Percentiles rank a stretch among this genome's conserved stretches.
These are phyloP conservation scores for Harpegnathos saltator DNA, from an alignment of 1,140 invertebrate species.

Conservation along the genomic window DNA sequence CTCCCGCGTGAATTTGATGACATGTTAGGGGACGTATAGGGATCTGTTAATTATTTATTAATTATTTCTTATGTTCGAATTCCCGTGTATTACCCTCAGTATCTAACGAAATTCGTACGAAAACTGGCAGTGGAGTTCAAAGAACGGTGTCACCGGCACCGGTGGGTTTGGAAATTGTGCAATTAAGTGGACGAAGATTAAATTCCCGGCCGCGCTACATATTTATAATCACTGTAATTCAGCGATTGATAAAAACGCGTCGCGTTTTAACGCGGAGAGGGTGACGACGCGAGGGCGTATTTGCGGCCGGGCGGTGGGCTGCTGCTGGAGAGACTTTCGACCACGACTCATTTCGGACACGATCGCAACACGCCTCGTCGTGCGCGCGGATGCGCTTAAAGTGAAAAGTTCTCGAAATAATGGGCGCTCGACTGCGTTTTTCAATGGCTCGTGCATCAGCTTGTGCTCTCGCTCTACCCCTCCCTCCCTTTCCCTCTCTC, in stretches of 20 bases:
- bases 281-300: background rate
- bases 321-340: background rate
- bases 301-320: background rate
- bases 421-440: slow-evolving; percentile 74
- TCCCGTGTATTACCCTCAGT: too few species aligned
- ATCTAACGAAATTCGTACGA: too few species aligned
- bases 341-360: slow-evolving; percentile 2
- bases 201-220: too few species aligned
- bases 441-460: slow-evolving; percentile 71
- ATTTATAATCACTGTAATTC: background rate
- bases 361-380: slow-evolving; percentile 5
- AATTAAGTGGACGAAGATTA: too few species aligned
- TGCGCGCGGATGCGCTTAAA: slow-evolving; percentile 57
- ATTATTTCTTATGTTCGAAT: too few species aligned
- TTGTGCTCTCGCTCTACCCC: slow-evolving; percentile 32
- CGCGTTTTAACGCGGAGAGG: background rate
- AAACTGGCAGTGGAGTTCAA: too few species aligned
- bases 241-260: background rate
- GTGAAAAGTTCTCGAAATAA: slow-evolving; percentile 75
- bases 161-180: too few species aligned
- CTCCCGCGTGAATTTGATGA: too few species aligned
- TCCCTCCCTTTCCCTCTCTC: background rate
- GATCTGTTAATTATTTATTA: too few species aligned
- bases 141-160: too few species aligned
- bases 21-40: too few species aligned